Evolutionary conservation across 2,888 invertebrate genomes (phyloP).

Genomic region (Mesodorylaimus sp.): DNA sequence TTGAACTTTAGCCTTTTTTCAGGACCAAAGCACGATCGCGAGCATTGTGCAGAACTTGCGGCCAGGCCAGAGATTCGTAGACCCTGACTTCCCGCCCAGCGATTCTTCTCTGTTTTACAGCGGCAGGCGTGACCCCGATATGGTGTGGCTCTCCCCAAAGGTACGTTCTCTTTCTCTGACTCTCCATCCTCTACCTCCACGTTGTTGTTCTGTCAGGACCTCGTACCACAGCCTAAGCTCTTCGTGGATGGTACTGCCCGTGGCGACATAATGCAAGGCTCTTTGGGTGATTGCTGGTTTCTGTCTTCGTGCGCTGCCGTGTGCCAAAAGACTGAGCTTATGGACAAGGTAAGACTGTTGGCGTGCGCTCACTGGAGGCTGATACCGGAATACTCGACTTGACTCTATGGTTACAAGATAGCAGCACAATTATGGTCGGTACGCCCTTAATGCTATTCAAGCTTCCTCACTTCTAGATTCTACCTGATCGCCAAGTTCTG

Average conservation of each 20-base stretch:
- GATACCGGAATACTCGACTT: background rate
- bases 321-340: conserved; percentile 30
- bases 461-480: background rate
- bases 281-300: conserved; percentile 37
- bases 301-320: conserved; percentile 36
- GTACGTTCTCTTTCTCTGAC: no score
- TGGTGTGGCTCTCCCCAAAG: background rate
- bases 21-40: background rate
- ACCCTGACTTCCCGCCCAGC: background rate
- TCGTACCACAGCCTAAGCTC: conserved; percentile 29
- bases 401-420: background rate
- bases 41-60: background rate
- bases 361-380: background rate
- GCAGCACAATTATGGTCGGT: background rate
- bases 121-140: background rate
- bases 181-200: no score
- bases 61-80: background rate
- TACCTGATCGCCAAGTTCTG: background rate
- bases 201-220: conserved; percentile 22
- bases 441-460: background rate
- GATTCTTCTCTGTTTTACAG: background rate
- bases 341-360: conserved; percentile 29
- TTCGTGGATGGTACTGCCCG: conserved; percentile 32
- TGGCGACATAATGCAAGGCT: conserved; percentile 35
- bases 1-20: no score